These are phyloP conservation scores for Lagocephalus sceleratus DNA, from an alignment of 2,797 vertebrate genomes.

Conservation along the genomic window DNA sequence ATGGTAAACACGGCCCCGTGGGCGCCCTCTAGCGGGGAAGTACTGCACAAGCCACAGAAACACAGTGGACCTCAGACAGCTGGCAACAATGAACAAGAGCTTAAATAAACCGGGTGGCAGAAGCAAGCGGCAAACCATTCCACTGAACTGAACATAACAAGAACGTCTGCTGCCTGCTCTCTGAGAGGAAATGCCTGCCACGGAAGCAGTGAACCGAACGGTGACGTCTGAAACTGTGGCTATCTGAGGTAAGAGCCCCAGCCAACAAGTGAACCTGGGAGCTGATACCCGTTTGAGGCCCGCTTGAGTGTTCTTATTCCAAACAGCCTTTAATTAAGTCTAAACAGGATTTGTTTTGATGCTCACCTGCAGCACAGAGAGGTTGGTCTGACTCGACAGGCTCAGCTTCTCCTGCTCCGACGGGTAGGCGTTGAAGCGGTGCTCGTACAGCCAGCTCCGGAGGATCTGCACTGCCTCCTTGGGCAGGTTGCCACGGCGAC, in stretches of 20 bases:
- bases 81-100: slow-evolving; percentile 73
- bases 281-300: no score
- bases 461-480: slow-evolving; percentile 94
- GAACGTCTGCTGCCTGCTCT: slow-evolving; percentile 32
- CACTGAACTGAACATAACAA: slow-evolving; percentile 67
- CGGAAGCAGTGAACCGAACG: slow-evolving; percentile 38
- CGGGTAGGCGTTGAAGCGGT: slow-evolving; percentile 95
- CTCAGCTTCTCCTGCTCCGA: slow-evolving; percentile 94
- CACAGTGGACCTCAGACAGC: slow-evolving; percentile 55
- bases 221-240: slow-evolving; percentile 20
- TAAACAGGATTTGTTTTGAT: not conserved
- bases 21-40: slow-evolving; percentile 53
- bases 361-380: slow-evolving; percentile 91
- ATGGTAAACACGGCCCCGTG: not conserved
- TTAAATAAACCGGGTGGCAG: slow-evolving; percentile 71
- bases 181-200: slow-evolving; percentile 48
- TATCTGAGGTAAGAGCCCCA: not conserved
- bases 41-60: slow-evolving; percentile 17
- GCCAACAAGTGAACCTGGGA: no score
- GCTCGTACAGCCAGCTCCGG: slow-evolving; percentile 92
- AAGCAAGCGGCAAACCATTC: slow-evolving; percentile 65
- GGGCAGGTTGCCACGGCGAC: slow-evolving; percentile 92
- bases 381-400: slow-evolving; percentile 86
- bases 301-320: slow-evolving; percentile 7
- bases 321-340: not conserved